Evolutionary conservation across 2,888 invertebrate genomes (phyloP).

Genomic region (Kryphioiulus occultus): DNA sequence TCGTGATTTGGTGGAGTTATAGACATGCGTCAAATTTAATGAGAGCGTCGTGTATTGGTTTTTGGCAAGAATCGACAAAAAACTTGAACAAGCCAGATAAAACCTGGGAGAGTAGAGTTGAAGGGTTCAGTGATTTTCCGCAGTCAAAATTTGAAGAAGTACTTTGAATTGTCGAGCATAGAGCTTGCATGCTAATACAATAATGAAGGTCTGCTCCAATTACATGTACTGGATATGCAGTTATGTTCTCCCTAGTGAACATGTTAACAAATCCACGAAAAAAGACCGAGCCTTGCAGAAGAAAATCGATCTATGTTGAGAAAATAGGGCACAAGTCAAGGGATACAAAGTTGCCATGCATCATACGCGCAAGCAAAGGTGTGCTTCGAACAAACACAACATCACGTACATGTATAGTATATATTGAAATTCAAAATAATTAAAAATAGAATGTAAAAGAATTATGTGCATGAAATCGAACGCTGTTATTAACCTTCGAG

Average conservation of each 20-base stretch:
- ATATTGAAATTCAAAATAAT: not conserved
- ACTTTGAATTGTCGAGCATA: not conserved
- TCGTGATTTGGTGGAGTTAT: not conserved
- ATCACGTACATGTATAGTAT: too few species aligned
- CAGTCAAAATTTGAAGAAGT: not conserved
- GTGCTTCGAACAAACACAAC: too few species aligned
- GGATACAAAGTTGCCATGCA: not conserved
- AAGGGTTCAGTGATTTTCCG: not conserved
- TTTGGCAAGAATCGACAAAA: not conserved
- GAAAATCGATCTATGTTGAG: not conserved
- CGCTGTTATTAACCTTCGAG: too few species aligned
- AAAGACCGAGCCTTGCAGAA: not conserved
- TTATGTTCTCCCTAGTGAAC: not conserved
- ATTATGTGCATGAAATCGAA: too few species aligned
- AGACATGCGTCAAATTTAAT: not conserved
- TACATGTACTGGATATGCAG: not conserved
- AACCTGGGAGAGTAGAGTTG: not conserved
- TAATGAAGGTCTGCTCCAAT: not conserved
- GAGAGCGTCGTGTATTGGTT: not conserved
- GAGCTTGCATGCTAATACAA: not conserved
- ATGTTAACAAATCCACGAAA: not conserved
- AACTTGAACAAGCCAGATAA: not conserved
- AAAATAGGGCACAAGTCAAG: not conserved
- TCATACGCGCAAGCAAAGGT: not conserved
- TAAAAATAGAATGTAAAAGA: too few species aligned